A percentile compares a stretch with the other conserved stretches of the same genome.
These are phyloP conservation scores for Macropis europaea DNA, from an alignment of 2,888 invertebrate species.

Conservation along the genomic window DNA sequence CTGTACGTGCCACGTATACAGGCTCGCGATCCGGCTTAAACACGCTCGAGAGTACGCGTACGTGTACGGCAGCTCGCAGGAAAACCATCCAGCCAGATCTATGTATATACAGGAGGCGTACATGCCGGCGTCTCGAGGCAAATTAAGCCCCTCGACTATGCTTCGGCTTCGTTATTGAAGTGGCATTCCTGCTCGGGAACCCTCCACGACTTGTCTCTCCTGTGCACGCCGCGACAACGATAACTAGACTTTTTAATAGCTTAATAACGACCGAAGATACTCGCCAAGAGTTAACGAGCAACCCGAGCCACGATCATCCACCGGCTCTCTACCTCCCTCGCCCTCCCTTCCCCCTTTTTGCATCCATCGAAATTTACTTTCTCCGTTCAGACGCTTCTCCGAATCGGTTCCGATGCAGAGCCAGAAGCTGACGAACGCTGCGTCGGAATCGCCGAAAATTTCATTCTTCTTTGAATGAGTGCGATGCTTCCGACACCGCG, in stretches of 20 bases:
- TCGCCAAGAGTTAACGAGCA: slow-evolving; percentile 41
- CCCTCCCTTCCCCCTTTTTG: not conserved
- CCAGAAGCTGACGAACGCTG: no score
- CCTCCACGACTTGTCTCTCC: slow-evolving; percentile 56
- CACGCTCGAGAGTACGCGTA: slow-evolving; percentile 11
- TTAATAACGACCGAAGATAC: slow-evolving; percentile 54
- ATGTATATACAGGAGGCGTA: slow-evolving; percentile 19
- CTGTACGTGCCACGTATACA: slow-evolving; percentile 29
- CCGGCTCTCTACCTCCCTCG: not conserved
- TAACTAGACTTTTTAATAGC: slow-evolving; percentile 62
- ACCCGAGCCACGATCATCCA: slow-evolving; percentile 4
- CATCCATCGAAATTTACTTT: slow-evolving; percentile 6
- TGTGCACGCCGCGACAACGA: slow-evolving; percentile 46
- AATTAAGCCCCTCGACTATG: slow-evolving; percentile 67
- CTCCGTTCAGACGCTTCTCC: not conserved
- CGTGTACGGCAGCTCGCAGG: slow-evolving; percentile 7
- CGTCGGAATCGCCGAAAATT: no score
- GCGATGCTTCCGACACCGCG: no score
- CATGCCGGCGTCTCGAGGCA: slow-evolving; percentile 62
- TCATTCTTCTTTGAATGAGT: no score
- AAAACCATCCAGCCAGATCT: slow-evolving; percentile 40
- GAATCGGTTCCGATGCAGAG: not conserved
- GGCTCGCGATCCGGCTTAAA: slow-evolving; percentile 15
- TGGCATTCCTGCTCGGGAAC: slow-evolving; percentile 60
- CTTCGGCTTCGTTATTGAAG: slow-evolving; percentile 67